Percentiles rank a stretch among this genome's conserved stretches.
Evolutionary conservation across 1,140 invertebrate genomes (phyloP).

Genomic region (Danaus melanippus): DNA sequence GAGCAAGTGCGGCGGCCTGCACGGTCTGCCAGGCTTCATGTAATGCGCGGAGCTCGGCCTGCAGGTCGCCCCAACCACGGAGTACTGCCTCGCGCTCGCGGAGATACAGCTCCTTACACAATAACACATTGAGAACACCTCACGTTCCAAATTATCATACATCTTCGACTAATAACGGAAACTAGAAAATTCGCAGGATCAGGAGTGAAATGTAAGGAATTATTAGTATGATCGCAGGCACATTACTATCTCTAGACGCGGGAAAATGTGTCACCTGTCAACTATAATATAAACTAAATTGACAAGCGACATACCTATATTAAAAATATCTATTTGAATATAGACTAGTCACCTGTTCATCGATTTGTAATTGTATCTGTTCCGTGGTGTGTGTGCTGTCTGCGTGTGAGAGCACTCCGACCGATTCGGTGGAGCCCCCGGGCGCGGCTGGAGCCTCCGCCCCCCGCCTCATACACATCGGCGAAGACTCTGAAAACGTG

Average conservation of each 20-base stretch:
- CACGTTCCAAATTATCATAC: no score
- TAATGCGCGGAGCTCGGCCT: constrained; percentile 62
- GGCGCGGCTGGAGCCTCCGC: constrained; percentile 23
- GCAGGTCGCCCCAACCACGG: constrained; percentile 53
- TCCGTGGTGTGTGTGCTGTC: constrained; percentile 8
- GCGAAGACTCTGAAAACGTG: constrained; percentile 24
- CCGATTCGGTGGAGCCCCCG: constrained; percentile 40
- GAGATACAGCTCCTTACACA: constrained; percentile 30
- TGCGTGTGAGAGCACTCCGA: constrained; percentile 35
- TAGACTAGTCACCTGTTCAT: constrained; percentile 28
- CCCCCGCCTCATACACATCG: constrained; percentile 22
- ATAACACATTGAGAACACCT: no score
- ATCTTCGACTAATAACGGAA: no score
- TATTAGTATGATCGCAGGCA: no score
- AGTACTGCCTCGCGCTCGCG: constrained; percentile 43
- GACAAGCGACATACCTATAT: no score
- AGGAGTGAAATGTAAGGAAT: no score
- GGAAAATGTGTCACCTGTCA: no score
- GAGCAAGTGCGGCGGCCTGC: constrained; percentile 73
- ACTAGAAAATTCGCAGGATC: no score
- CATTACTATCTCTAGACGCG: no score
- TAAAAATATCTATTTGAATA: no score
- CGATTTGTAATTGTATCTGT: constrained; percentile 39
- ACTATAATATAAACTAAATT: no score
- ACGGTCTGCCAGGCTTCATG: constrained; percentile 73